These are phyloP conservation scores for Megaleporinus macrocephalus DNA, from an alignment of 2,113 vertebrate species.

Conservation along the genomic window DNA sequence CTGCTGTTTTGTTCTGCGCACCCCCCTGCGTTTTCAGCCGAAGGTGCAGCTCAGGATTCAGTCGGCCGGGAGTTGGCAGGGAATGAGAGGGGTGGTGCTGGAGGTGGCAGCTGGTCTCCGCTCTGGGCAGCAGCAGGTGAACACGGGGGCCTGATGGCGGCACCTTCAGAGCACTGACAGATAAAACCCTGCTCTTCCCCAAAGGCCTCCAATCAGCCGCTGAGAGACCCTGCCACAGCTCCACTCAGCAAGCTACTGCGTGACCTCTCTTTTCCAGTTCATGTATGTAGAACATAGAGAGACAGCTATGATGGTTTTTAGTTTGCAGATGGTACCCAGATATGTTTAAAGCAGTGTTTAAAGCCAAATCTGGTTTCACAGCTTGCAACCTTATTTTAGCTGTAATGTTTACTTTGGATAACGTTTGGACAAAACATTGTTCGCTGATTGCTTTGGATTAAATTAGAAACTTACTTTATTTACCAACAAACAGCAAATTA, in stretches of 20 bases:
- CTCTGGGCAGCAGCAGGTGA: conserved; percentile 73
- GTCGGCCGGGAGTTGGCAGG: conserved; percentile 60
- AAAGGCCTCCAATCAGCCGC: conserved; percentile 43
- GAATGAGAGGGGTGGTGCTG: conserved; percentile 54
- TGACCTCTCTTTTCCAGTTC: conserved; percentile 14
- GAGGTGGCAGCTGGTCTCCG: conserved; percentile 72
- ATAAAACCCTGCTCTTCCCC: conserved; percentile 59
- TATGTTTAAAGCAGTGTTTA: background rate
- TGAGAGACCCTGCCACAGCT: background rate
- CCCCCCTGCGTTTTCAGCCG: conserved; percentile 48
- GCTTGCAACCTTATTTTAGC: too few species aligned
- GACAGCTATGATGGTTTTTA: background rate
- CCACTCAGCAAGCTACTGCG: background rate
- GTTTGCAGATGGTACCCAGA: conserved; percentile 8
- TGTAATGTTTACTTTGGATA: too few species aligned
- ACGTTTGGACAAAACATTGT: too few species aligned
- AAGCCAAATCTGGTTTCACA: too few species aligned
- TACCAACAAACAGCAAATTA: too few species aligned
- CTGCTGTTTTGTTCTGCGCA: conserved; percentile 53
- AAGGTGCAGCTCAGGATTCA: conserved; percentile 64
- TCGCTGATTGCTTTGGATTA: too few species aligned
- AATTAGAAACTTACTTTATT: too few species aligned
- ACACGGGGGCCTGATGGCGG: conserved; percentile 59
- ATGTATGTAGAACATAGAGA: background rate
- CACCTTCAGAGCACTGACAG: conserved; percentile 60